Conservation (phyloP, 1,140 invertebrate species). For the Heliconius congener region DNA sequence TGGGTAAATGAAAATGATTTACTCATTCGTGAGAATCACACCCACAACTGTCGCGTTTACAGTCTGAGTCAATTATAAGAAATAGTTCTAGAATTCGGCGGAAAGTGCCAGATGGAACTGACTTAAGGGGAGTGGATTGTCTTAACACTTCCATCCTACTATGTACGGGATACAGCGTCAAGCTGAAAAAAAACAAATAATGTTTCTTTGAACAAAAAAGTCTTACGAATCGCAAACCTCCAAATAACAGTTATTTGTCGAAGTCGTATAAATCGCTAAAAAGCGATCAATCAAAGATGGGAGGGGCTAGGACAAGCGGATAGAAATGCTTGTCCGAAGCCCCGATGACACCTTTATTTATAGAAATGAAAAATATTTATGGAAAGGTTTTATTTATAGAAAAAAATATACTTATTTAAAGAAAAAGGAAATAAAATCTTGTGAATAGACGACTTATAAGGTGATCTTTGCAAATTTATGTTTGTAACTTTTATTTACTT, state of each 20-base stretch:
- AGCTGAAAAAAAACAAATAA: neutral
- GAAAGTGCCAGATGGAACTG: no score
- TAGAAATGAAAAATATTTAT: slow-evolving; percentile 2
- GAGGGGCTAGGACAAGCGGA: neutral
- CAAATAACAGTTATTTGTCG: slow-evolving; percentile 2
- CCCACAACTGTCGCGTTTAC: no score
- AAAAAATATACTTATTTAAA: neutral
- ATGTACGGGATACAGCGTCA: no score
- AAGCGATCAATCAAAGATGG: slow-evolving; percentile 11
- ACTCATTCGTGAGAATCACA: no score
- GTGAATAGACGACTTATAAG: neutral
- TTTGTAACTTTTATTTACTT: neutral
- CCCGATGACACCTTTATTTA: neutral
- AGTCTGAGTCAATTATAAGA: no score
- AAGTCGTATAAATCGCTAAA: slow-evolving; percentile 1
- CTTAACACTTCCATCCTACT: no score
- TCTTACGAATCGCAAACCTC: neutral
- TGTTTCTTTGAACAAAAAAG: neutral
- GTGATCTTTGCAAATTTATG: no score
- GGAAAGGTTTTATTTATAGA: neutral
- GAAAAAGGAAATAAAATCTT: neutral
- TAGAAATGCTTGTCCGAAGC: neutral
- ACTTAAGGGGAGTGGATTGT: no score
- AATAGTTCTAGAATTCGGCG: no score
- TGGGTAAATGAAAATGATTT: no score